Percentiles rank a stretch among this genome's conserved stretches.
These are phyloP conservation scores for Rhynchotus rufescens DNA, from an alignment of 2,797 vertebrate genomes.

Conservation along the genomic window DNA sequence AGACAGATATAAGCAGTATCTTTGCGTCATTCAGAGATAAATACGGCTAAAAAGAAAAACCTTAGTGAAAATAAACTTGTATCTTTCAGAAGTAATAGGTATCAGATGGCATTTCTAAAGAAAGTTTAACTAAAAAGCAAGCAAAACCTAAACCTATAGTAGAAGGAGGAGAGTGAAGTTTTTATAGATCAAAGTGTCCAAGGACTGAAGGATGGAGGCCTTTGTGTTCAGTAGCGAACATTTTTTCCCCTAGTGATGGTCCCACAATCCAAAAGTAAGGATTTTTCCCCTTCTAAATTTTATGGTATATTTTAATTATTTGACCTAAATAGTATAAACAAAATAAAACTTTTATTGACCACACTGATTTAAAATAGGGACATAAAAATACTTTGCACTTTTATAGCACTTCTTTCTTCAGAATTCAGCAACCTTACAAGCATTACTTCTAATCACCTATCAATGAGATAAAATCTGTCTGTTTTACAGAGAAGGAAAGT, in stretches of 20 bases:
- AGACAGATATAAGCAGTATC: not conserved
- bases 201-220: not conserved
- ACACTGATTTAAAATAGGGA: not conserved
- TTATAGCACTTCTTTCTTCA: constrained; percentile 48
- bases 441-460: not conserved
- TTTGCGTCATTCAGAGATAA: not conserved
- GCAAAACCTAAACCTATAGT: not conserved
- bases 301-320: not conserved
- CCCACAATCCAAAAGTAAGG: not conserved
- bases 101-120: not conserved
- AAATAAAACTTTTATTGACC: not conserved
- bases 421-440: not conserved
- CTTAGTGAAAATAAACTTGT: not conserved
- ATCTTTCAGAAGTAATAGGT: not conserved
- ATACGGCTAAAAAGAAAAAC: not conserved
- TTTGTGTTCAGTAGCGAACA: not conserved
- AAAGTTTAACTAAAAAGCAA: not conserved
- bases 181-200: not conserved
- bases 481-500: not conserved
- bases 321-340: not conserved
- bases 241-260: not conserved
- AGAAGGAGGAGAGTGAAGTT: not conserved
- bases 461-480: not conserved
- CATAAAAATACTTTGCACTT: constrained; percentile 65
- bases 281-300: not conserved